A percentile compares a stretch with the other conserved stretches of the same genome.
phyloP scores from a whole-genome alignment of 2,113 vertebrate species.

The Montifringilla adamsi region DNA sequence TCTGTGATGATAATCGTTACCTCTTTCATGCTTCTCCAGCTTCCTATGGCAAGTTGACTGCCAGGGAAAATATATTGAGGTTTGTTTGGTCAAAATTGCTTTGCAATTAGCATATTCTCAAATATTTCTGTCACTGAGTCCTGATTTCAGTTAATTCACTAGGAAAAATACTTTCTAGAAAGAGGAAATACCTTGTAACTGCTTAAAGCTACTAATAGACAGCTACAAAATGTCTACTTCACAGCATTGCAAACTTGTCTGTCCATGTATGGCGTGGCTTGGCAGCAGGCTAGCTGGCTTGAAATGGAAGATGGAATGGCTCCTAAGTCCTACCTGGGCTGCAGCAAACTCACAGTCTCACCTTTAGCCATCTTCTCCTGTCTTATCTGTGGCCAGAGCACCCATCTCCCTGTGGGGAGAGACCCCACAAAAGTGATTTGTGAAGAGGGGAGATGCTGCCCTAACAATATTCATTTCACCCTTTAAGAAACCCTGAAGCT shows the following conservation, averaged over 20 bases:
- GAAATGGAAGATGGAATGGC: neutral
- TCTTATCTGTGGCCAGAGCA: neutral
- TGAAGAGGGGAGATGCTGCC: constrained; percentile 29
- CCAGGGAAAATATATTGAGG: neutral
- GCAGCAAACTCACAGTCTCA: neutral
- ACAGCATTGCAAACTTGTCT: neutral
- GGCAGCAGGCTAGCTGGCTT: constrained; percentile 22
- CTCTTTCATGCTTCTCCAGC: neutral
- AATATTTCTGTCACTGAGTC: neutral
- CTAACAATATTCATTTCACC: constrained; percentile 59
- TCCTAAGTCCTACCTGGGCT: neutral
- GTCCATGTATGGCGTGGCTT: neutral
- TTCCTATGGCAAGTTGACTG: neutral
- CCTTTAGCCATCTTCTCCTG: constrained; percentile 33
- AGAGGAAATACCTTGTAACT: neutral
- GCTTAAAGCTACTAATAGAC: neutral
- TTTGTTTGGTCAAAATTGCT: neutral
- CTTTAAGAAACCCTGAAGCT: constrained; percentile 94
- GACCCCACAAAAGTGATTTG: neutral
- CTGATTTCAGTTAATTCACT: neutral
- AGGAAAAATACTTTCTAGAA: neutral
- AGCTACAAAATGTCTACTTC: neutral
- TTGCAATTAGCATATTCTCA: neutral
- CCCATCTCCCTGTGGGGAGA: constrained; percentile 21
- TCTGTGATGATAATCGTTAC: neutral